Evolutionary conservation across 2,797 vertebrate species (phyloP).

Genomic region (Oreochromis mossambicus): DNA sequence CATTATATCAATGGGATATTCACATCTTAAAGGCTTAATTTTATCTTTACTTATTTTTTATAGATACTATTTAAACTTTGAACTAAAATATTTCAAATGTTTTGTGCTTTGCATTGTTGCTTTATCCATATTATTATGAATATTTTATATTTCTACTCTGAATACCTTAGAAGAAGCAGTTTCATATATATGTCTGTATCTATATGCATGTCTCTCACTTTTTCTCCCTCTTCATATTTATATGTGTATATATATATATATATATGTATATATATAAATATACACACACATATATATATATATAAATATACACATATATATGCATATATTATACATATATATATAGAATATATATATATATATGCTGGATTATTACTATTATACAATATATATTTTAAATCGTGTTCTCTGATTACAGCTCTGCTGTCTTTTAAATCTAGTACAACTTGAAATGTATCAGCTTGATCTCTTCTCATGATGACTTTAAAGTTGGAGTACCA

Average conservation of each 20-base stretch:
- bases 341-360: not conserved
- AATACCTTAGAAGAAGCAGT: not conserved
- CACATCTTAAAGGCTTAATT: not conserved
- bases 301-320: too few species aligned
- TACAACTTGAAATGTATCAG: not conserved
- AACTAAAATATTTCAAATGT: not conserved
- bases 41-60: not conserved
- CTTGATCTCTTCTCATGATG: not conserved
- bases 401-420: not conserved
- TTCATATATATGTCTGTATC: not conserved
- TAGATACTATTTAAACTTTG: not conserved
- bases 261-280: too few species aligned
- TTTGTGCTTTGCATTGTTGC: not conserved
- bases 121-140: not conserved
- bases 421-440: not conserved
- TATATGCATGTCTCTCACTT: not conserved
- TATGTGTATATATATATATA: not conserved
- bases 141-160: not conserved
- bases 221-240: not conserved
- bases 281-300: too few species aligned
- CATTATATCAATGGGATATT: rapidly evolving
- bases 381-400: rapidly evolving
- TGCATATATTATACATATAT: too few species aligned
- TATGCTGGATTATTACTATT: not conserved
- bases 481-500: not conserved